Conservation (phyloP, 2,888 invertebrate genomes). For the Camptogramma bilineatum region DNA sequence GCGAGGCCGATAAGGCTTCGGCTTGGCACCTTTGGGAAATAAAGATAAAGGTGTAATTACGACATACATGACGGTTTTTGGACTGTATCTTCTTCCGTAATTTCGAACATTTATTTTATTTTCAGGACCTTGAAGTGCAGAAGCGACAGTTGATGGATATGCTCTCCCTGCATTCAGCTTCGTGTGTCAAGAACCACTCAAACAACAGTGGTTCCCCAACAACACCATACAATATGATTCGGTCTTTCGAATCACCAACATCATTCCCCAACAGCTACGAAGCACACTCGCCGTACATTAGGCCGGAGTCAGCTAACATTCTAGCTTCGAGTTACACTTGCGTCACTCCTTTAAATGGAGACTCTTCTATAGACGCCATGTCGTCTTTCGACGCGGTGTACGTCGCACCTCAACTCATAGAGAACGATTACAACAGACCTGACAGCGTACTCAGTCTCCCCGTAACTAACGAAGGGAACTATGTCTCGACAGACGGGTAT, state of each 20-base stretch:
- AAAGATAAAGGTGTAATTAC: conserved; percentile 1
- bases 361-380: conserved; percentile 74
- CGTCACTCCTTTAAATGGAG: conserved; percentile 70
- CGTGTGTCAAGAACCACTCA: conserved; percentile 86
- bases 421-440: conserved; percentile 73
- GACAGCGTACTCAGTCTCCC: conserved; percentile 79
- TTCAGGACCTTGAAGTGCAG: conserved; percentile 91
- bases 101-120: conserved; percentile 37
- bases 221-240: conserved; percentile 73
- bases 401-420: conserved; percentile 70
- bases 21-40: conserved; percentile 24
- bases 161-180: conserved; percentile 90
- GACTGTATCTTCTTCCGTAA: neutral
- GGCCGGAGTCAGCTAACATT: conserved; percentile 82
- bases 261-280: conserved; percentile 79
- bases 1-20: conserved; percentile 44
- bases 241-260: conserved; percentile 76
- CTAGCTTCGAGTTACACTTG: conserved; percentile 81
- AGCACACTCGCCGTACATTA: conserved; percentile 78
- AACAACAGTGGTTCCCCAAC: conserved; percentile 74
- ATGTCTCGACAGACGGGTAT: conserved; percentile 74
- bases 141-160: conserved; percentile 91
- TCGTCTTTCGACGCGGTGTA: conserved; percentile 74
- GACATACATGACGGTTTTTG: neutral
- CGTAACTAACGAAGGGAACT: conserved; percentile 64